Conservation (phyloP, 2,113 vertebrate genomes). For the Phalacrocorax brasilianus region DNA sequence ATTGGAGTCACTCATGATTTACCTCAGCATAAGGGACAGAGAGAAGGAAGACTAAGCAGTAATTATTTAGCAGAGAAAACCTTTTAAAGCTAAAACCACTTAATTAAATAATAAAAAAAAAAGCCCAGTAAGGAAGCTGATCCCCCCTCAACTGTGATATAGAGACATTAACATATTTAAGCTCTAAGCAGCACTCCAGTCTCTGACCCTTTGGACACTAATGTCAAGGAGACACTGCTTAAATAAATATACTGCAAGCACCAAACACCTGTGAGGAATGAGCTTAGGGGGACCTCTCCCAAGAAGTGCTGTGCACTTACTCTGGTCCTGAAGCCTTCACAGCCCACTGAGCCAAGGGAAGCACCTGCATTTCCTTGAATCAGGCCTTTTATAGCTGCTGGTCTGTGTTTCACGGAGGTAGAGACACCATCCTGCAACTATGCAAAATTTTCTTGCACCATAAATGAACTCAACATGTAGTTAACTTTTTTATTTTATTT, state of each 20-base stretch:
- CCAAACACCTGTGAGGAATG: not conserved
- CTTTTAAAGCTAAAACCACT: conserved; percentile 9
- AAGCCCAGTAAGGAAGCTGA: not conserved
- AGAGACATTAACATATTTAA: not conserved
- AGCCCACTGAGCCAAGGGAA: not conserved
- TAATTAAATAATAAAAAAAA: not conserved
- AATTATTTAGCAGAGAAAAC: not conserved
- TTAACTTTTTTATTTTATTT: not conserved
- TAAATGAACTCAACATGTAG: conserved; percentile 24
- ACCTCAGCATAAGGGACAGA: not conserved
- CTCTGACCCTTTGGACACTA: not conserved
- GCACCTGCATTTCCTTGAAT: not conserved
- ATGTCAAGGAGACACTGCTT: not conserved
- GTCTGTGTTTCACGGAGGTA: not conserved
- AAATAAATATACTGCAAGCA: conserved; percentile 29
- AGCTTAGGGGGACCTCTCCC: not conserved
- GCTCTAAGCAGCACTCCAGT: not conserved
- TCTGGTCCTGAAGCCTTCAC: not conserved
- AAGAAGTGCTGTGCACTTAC: not conserved
- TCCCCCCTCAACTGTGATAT: not conserved
- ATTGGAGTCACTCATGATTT: not conserved
- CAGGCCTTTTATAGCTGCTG: not conserved
- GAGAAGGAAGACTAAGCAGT: not conserved
- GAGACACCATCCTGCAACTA: not conserved
- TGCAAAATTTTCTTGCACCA: not conserved